Base-by-base conservation (phyloP, 1,140 invertebrate species). In the Cyphomyrmex costatus region DNA sequence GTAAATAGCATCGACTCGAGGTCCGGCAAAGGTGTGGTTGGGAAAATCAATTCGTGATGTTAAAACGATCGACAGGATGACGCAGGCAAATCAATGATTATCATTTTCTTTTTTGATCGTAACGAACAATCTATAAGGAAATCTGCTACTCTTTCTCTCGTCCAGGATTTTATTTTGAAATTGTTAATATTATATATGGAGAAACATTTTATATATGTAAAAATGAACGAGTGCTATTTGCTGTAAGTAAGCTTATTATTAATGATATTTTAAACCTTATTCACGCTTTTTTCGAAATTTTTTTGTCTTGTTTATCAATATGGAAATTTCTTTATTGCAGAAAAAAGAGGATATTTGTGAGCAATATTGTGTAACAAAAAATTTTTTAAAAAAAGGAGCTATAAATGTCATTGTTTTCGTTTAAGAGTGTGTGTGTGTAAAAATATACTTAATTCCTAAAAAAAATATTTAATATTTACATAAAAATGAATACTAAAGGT, bases 51-150 rank as follows among this genome's bases (percentile, higher is more conserved):
- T 92, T 88, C 70, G 80, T 91, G 91, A 92, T 86, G 88, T 90
- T 70, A 65, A 92, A 92, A 92, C 86, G 91, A 93, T 91, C 71
- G 60, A 2, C 83, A 68, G 85, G 83, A 93, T 92, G 92, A 92
- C 89, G 77, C 77, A 83, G 83, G 30, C 27, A 71, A 88, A 89
- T 89, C 66, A 65, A 63, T 86, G 27, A 68, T 56, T 51, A 42
- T 53, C 27, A 30, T 73, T n/a, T 10, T 30, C 30, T 74, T 33
- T 10, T 49, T n/a, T 27, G 4, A 49, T n/a, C 16, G 19, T 42
- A 21, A 8, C 24, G 7, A 78, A 78, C 16, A 6, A 63, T 63
- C 2, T 19, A 8, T 19, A 30, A 12, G 7, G n/a, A 83, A 76
- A 87, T 68, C 61, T 76, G 60, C 6, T 53, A 19, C 51, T 68